Base-by-base conservation (phyloP, 1,140 invertebrate species). In the Nautilus pompilius region DNA sequence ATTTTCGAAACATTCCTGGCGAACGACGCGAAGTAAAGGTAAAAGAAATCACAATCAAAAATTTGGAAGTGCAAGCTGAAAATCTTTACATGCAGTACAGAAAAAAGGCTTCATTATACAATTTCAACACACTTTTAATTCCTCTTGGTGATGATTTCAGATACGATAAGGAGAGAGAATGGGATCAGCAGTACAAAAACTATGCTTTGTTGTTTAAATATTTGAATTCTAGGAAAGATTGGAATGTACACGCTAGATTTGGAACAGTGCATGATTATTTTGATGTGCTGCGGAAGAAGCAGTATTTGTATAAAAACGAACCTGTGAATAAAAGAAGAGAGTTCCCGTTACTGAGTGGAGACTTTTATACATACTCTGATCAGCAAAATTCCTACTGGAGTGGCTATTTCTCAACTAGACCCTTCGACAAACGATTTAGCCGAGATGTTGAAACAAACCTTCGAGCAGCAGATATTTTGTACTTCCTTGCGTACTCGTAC, bases 91-190 rank as follows among this genome's bases (percentile, higher is more conserved):
- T 99, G 82, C 96, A 99, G 77, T 99, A 98, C 86, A 86, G 93
- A 22, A 96, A 98, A 80, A 99, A 99, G 80, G 89, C 96, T 0
- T 91, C 93, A 77, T 82, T 99, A 5, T 99, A 92, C 80, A 89
- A 89, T 60, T 94, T 92, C 1, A 93, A 97, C 78, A 90, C 92
- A 2, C 73, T 99, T 0, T 78, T 99, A 6, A 88, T 93, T 62
- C 96, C 95, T 0, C 84, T 99, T 0, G 97, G 97, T 0, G 97
- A 99, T 83, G 96, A 99, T 85, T 99, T 99, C 83, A 87, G 96
- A 2, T 99, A 91, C 80, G 90, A 94, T 66, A 89, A 91, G 69
- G 80, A 86, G 8, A 87, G 87, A n/a, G 96, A 99, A 84, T 99
- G 95, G 95, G 93, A 98, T 78, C 88, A 89, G 41, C 96, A 99